Conservation (phyloP, 35 echinoderm and acorn worm species). For the Apostichopus japonicus region DNA sequence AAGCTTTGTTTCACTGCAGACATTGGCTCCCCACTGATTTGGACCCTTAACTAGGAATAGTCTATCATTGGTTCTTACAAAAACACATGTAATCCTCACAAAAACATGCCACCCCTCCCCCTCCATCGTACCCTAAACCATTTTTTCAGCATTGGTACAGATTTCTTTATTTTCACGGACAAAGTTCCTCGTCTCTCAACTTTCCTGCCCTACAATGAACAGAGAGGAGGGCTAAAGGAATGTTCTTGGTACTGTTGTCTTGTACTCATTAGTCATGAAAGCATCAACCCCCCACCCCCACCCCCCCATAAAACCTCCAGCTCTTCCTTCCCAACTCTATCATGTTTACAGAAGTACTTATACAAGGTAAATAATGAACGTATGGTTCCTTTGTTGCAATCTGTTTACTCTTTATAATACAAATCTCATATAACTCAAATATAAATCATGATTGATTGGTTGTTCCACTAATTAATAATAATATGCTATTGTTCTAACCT, state of each 20-base stretch:
- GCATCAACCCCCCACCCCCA: background rate
- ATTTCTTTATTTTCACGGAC: no score
- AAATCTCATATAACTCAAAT: background rate
- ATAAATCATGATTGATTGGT: background rate
- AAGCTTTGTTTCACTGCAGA: no score
- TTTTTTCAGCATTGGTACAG: no score
- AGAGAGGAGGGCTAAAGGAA: background rate
- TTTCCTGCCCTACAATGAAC: background rate
- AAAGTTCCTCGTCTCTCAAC: no score
- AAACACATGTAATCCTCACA: no score
- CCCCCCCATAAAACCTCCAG: background rate
- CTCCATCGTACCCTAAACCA: background rate
- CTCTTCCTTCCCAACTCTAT: background rate
- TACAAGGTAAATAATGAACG: background rate
- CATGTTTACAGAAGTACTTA: background rate
- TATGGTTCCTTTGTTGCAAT: background rate
- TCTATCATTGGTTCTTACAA: no score
- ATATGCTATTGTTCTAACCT: background rate
- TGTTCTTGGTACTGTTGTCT: background rate
- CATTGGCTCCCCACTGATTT: no score
- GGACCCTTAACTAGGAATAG: no score
- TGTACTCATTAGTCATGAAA: background rate
- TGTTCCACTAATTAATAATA: background rate
- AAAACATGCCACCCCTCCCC: background rate
- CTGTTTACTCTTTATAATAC: background rate